These are phyloP conservation scores for Luscinia luscinia DNA, from an alignment of 2,797 vertebrate species.

Conservation along the genomic window DNA sequence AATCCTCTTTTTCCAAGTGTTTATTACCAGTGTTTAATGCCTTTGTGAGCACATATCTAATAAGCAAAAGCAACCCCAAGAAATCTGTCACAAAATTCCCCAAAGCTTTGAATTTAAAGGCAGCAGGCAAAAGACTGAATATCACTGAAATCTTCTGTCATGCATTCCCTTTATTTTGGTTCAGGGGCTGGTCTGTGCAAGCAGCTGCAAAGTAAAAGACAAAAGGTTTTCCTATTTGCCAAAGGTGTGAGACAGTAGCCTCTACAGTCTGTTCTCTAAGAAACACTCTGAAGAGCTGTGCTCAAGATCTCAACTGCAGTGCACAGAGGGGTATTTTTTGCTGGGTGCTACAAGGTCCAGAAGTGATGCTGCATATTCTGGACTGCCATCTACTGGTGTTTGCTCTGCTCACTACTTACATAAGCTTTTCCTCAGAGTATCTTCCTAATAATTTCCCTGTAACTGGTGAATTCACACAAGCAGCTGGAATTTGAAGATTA, in stretches of 20 bases:
- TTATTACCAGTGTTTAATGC: neutral
- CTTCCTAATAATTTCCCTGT: neutral
- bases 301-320: neutral
- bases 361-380: neutral
- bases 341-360: neutral
- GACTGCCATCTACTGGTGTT: slow-evolving; percentile 63
- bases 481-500: neutral
- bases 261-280: neutral
- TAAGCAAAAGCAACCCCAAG: neutral
- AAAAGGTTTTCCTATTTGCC: neutral
- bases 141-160: neutral
- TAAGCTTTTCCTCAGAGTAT: neutral
- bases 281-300: neutral
- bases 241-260: neutral
- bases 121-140: neutral
- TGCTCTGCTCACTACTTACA: neutral
- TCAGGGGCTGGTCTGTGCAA: neutral
- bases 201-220: neutral
- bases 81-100: neutral
- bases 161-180: neutral
- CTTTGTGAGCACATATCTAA: neutral
- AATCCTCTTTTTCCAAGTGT: neutral
- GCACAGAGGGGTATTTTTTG: neutral
- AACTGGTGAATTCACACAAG: neutral
- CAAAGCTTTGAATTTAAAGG: neutral